These are phyloP conservation scores for Chrysolina oricalcia DNA, from an alignment of 2,888 invertebrate genomes.

Conservation along the genomic window DNA sequence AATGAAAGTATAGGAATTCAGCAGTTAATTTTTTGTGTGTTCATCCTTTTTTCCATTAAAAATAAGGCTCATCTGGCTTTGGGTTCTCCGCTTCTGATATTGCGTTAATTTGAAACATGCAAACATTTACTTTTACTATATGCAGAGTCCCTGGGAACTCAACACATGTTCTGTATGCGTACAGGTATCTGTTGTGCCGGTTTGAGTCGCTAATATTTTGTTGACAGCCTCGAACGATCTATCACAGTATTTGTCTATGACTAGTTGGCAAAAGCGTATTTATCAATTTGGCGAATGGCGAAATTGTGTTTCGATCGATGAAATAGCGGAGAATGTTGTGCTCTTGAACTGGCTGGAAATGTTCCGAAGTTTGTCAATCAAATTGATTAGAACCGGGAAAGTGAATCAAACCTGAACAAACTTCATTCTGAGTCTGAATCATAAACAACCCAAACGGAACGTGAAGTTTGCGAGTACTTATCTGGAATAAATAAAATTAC, in stretches of 20 bases:
- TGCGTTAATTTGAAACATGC: slow-evolving; percentile 55
- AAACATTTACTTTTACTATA: slow-evolving; percentile 56
- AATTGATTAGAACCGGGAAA: too few species aligned
- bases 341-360: too few species aligned
- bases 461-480: too few species aligned
- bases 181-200: neutral
- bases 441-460: too few species aligned
- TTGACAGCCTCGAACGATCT: neutral
- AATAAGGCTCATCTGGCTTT: slow-evolving; percentile 1
- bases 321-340: too few species aligned
- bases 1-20: neutral
- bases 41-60: slow-evolving; percentile 18
- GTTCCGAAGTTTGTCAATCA: too few species aligned
- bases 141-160: slow-evolving; percentile 40
- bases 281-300: neutral
- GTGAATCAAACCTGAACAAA: too few species aligned
- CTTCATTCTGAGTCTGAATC: too few species aligned
- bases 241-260: neutral
- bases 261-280: neutral
- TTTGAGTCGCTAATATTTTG: neutral
- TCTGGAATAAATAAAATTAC: too few species aligned
- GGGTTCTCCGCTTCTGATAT: neutral
- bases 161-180: slow-evolving; percentile 30
- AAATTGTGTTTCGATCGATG: neutral
- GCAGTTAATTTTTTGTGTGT: slow-evolving; percentile 22